phyloP scores from a whole-genome alignment of 2,113 vertebrate genomes.

The Caranx ignobilis region DNA sequence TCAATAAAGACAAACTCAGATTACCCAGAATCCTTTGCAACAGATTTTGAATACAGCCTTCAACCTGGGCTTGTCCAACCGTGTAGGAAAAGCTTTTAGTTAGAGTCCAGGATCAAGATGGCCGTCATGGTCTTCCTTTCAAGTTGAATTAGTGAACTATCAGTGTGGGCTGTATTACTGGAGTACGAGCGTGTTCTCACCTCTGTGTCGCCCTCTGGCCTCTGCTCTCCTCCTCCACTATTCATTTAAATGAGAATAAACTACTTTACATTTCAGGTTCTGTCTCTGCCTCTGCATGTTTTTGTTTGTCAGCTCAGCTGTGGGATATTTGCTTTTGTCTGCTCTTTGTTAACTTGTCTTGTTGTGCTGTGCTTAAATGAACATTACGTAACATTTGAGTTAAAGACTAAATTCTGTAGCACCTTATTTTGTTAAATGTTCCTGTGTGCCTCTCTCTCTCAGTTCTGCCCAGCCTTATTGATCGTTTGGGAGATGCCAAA shows the following conservation, averaged over 20 bases:
- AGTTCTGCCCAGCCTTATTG: constrained; percentile 97
- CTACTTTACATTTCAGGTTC: not conserved
- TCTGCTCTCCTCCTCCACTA: not conserved
- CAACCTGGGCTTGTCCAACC: not conserved
- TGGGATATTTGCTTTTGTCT: not conserved
- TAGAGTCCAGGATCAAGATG: no score
- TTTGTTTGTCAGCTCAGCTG: not conserved
- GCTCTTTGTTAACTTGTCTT: not conserved
- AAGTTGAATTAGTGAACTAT: no score
- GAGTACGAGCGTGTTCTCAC: not conserved
- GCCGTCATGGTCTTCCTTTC: no score
- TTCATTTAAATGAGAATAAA: not conserved
- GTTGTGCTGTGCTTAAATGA: no score
- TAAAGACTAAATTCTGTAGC: no score
- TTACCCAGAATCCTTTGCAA: constrained; percentile 69
- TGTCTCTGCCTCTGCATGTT: not conserved
- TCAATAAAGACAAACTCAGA: accelerated
- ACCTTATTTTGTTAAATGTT: not conserved
- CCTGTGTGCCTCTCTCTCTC: constrained; percentile 10
- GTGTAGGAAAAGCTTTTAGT: not conserved
- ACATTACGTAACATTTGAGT: no score
- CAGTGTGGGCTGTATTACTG: no score
- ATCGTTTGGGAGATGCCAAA: constrained; percentile 95
- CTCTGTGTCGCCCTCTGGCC: not conserved
- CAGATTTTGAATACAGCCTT: not conserved